Base-by-base conservation (phyloP, 1,140 invertebrate species). In the Hormaphis cornu region DNA sequence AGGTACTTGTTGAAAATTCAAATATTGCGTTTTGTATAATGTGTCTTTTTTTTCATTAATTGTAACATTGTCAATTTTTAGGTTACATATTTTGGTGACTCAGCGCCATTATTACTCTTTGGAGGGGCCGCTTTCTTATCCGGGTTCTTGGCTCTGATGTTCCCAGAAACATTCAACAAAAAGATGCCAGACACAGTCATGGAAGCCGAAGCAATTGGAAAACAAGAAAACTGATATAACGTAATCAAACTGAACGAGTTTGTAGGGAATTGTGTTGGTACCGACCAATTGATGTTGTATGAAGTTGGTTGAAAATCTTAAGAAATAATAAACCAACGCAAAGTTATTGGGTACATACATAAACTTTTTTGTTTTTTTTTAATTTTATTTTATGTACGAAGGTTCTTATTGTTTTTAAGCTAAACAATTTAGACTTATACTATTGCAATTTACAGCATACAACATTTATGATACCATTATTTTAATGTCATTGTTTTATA, bases 91-190 rank as follows among this genome's bases (percentile, higher is more conserved):
- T 70, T 70, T 9, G 70, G 70, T 1, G 37, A 52, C 30, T 35
- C 24, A 8, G 48, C 77, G 28, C 89, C 89, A 1, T 75, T 90
- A 35, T 78, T 90, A 10, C 83, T 90, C 72, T 90, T 89, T 76
- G 89, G 88, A 20, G 75, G 78, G 0, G 77, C 86, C 9, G 79
- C 88, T 8, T 77, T 89, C 30, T 59, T 83, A 2, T 86, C 85
- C 2, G 89, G 88, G 22, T 48, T 85, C 1, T 76, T 88, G 16
- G 85, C 87, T 1, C 77, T 90, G 12, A 74, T 87, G 14, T 79
- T 91, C 69, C 89, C 89, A 0, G 89, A 91, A 81, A 91, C 89
- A 1, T 77, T 87, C 30, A 86, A 88, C 59, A 84, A 83, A 74
- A 85, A 86, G 71, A 79, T 90, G 71, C 86, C 89, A 22, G 87